These are phyloP conservation scores for Neoascia interrupta DNA, from an alignment of 2,888 invertebrate species.

Conservation along the genomic window DNA sequence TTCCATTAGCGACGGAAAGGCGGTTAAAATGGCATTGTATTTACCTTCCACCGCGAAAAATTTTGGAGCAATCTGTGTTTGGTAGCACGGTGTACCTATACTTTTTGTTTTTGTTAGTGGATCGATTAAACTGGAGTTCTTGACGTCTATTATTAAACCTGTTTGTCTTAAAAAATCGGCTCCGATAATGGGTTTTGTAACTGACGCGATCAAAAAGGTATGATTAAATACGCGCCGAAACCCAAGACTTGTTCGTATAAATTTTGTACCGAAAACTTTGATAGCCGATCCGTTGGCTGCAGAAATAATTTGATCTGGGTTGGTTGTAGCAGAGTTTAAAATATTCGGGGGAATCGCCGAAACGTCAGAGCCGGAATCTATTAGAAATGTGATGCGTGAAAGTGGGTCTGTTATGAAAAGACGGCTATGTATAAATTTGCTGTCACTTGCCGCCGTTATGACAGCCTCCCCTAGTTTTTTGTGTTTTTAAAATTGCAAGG, in stretches of 20 bases:
- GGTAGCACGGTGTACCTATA: not conserved
- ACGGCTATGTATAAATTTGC: not conserved
- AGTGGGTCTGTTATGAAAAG: not conserved
- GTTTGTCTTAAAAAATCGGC: not conserved
- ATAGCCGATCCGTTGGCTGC: not conserved
- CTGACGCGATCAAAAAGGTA: not conserved
- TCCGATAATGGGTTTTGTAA: not conserved
- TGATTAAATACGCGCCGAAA: not conserved
- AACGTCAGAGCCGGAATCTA: not conserved
- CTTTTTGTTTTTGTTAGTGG: not conserved
- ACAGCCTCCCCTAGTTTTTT: not conserved
- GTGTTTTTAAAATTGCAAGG: not conserved
- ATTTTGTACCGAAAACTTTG: not conserved
- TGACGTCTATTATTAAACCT: not conserved
- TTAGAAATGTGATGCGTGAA: not conserved
- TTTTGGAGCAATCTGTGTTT: not conserved
- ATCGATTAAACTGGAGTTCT: not conserved
- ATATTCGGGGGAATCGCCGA: not conserved
- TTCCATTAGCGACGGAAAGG: not conserved
- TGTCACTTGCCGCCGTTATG: not conserved
- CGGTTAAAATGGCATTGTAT: not conserved
- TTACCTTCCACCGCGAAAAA: not conserved
- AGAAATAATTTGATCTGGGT: not conserved
- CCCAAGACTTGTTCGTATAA: not conserved
- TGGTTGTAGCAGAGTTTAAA: not conserved